A percentile compares a stretch with the other conserved stretches of the same genome.
Evolutionary conservation across 2,888 invertebrate species (phyloP).

Genomic region (Meandrusa payeni): DNA sequence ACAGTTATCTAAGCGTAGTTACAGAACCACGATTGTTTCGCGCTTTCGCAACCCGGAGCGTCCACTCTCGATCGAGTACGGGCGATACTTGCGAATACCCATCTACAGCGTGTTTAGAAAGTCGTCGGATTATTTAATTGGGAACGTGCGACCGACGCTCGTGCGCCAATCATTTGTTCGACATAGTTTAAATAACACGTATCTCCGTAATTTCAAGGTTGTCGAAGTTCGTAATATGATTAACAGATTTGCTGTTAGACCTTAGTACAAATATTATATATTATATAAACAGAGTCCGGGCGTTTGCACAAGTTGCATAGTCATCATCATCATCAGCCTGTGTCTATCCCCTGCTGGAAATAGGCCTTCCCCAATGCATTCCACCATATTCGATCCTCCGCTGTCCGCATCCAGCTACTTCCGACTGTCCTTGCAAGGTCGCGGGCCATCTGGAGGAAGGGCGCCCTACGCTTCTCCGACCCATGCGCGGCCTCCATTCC

Average conservation of each 20-base stretch:
- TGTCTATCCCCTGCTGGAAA: too few species aligned
- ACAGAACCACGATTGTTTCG: conserved; percentile 68
- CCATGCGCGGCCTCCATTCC: too few species aligned
- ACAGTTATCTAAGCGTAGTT: conserved; percentile 57
- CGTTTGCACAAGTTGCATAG: too few species aligned
- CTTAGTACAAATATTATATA: too few species aligned
- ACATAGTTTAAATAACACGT: conserved; percentile 11
- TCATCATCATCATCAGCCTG: too few species aligned
- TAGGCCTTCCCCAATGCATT: too few species aligned
- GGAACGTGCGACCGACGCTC: conserved; percentile 19
- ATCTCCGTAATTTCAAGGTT: conserved; percentile 13
- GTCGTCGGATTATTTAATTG: conserved; percentile 25
- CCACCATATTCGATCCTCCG: too few species aligned
- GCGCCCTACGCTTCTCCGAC: too few species aligned
- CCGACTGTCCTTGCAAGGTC: too few species aligned
- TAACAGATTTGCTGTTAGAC: background rate
- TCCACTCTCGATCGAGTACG: conserved; percentile 52
- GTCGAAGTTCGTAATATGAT: conserved; percentile 6
- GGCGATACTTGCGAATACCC: conserved; percentile 25
- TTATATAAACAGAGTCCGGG: too few species aligned
- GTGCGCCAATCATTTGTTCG: conserved; percentile 14
- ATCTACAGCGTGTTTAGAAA: conserved; percentile 33
- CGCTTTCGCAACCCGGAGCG: conserved; percentile 60
- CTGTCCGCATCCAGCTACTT: too few species aligned
- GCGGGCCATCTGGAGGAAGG: too few species aligned